Evolutionary conservation across 2,797 vertebrate species (phyloP), one percentile per base, ranked within the genome.

Genomic region (Anomalospiza imberbis): DNA sequence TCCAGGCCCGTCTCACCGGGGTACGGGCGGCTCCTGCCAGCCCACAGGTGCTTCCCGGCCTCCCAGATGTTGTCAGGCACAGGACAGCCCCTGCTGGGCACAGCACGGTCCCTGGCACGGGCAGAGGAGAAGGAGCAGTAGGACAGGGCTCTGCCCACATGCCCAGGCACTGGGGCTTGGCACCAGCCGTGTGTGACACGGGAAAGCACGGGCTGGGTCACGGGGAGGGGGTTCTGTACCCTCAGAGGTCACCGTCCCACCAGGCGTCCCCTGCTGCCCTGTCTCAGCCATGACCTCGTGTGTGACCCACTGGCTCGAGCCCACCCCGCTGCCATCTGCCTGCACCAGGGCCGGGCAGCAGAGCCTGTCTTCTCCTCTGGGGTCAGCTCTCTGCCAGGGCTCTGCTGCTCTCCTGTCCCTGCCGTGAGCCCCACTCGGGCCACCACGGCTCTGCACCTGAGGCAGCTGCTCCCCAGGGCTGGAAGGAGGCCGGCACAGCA

Each of bases 211-310:
- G 40, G 47, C 55, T 45, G 48, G 32, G 8, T 12, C 19, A 12
- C 0, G 3, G 44, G 7, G 7, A 47, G 22, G 18, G 57, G 3
- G 3, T 7, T 8, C 67, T 38, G 25, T 8, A 4, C 40, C 24
- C 10, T 47, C 24, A 29, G 58, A 18, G 50, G 19, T 34, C 25
- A 10, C 13, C 0, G 7, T 58, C 19, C 54, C 54, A 10, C 6
- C 26, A 8, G 45, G 31, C 13, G 15, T 18, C 22, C n/a, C 38
- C 38, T 26, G 55, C 11, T 0, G 0, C 28, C 45, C 40, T 45
- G 22, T 28, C 2, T 38, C 38, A 29, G 45, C 0, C 0, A 1
- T 10, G 54, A 31, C 8, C 12, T 42, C 0, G 3, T 17, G 63
- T 58, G 36, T 24, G 31, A 24, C 26, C 26, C 9, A 2, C 3